Base-by-base conservation (phyloP, 2,888 invertebrate genomes). In the Pachycephus smyrnensis region DNA sequence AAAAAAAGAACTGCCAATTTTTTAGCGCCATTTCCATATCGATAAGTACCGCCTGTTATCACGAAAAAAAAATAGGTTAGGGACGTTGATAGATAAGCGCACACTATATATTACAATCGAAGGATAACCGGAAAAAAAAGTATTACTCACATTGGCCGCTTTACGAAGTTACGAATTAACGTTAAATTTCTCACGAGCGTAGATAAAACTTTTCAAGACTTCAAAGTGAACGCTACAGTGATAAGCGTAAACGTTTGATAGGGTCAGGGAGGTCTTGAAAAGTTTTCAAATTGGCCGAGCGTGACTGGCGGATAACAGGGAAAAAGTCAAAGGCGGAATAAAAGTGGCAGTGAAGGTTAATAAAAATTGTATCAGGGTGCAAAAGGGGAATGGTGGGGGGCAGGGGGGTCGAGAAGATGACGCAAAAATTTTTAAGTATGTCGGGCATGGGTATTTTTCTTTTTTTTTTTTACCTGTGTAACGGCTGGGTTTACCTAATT, bases 341-440 rank as follows among this genome's bases (percentile, higher is more conserved):
- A 55, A 9, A 6, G 23, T 40, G 40, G 6, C 40, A 15, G 15
- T 1, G 9, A 23, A 23, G 23, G 0, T 55, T 23, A 23, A 55
- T 55, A 55, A 55, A 40, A 55, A 9, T 23, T 2, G 6, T 55
- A 55, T 9, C 40, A 4, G 6, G 2, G 4, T 55, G 0, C 23
- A 0, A 9, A 23, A 4, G 6, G 15, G 0, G 40, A 33, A 33
- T n/a, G 15, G 1, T 1, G 37, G 0, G 37, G 40, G 6, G 4
- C 6, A 15, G 6, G 3, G 0, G 1, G 0, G 23, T 23, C 9
- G 9, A 9, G 15, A 23, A 55, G 1, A 55, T 2, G 0, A 37
- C 37, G 12, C 23, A 40, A 40, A 55, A 55, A 23, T 55, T 23
- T 23, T 40, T 23, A 40, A 40, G 55, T 23, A 55, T 9, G 23